Conservation (phyloP, 2,113 vertebrate species). For the Phaethornis superciliosus region DNA sequence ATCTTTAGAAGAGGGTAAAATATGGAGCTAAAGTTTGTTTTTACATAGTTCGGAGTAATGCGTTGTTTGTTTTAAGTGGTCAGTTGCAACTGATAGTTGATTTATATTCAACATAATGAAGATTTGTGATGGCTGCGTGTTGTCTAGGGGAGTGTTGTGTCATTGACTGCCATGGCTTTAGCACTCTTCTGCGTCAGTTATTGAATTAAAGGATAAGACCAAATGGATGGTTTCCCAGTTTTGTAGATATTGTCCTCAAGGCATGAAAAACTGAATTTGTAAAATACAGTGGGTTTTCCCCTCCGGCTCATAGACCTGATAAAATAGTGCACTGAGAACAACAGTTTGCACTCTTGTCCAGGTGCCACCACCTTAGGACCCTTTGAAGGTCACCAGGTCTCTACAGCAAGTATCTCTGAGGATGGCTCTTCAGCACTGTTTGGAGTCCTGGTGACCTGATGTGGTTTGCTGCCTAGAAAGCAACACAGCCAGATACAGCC, state of each 20-base stretch:
- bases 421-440: background rate
- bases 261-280: background rate
- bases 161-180: constrained; percentile 16
- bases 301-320: background rate
- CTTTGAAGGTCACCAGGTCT: background rate
- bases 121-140: constrained; percentile 55
- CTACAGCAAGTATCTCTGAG: background rate
- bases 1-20: constrained; percentile 56
- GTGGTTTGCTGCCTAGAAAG: constrained; percentile 16
- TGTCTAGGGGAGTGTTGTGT: constrained; percentile 3
- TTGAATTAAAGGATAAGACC: background rate
- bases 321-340: background rate
- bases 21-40: constrained; percentile 71
- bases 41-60: constrained; percentile 72
- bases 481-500: constrained; percentile 24
- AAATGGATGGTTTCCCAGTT: background rate
- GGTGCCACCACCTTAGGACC: background rate
- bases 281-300: background rate
- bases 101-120: constrained; percentile 64
- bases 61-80: constrained; percentile 74
- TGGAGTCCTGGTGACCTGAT: background rate
- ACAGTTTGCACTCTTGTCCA: background rate
- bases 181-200: background rate
- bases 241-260: background rate
- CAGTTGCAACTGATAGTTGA: constrained; percentile 63